Evolutionary conservation across 2,113 vertebrate genomes (phyloP), one percentile per base, ranked within the genome.

Genomic region (Semicossyphus pulcher): DNA sequence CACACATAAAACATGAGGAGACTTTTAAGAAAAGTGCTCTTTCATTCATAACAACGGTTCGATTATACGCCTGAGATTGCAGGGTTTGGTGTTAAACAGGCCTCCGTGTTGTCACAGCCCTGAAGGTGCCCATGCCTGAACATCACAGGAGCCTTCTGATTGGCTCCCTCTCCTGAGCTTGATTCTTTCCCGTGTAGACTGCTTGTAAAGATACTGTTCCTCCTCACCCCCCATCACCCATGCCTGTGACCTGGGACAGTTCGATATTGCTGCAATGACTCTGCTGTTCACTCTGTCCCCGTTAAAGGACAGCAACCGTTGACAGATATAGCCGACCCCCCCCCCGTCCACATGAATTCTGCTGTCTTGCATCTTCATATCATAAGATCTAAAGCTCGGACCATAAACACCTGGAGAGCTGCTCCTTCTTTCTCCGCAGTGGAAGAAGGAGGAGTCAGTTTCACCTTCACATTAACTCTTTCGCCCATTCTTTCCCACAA

Each of bases 101-200:
- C 59, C 28, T 21, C 34, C 58, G 37, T 65, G 70, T 85, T 83
- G 78, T 86, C 83, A 86, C 79, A 85, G 77, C 69, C 77, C 58
- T 28, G 21, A 23, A 72, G n/a, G 53, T 71, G 36, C 60, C 28
- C 11, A 20, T 68, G 5, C 51, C 45, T 86, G 32, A 56, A 15
- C 36, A 10, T 53, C 28, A 48, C 60, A 52, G 63, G 49, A 81
- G 54, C 28, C 18, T 34, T 34, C 14, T 18, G 4, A 28, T 20
- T 25, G 14, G 59, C 64, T 78, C 54, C 29, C 48, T 42, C n/a
- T 37, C 23, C 60, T 44, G 48, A 66, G 73, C 51, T 75, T 5
- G 7, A 49, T 18, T 59, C 54, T 69, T 45, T 59, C 47, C 21
- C 32, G 8, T 58, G 49, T 65, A 4, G 16, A 56, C 44, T 83